Conservation (phyloP, 2,888 invertebrate genomes). For the Gasteruption jaculator region DNA sequence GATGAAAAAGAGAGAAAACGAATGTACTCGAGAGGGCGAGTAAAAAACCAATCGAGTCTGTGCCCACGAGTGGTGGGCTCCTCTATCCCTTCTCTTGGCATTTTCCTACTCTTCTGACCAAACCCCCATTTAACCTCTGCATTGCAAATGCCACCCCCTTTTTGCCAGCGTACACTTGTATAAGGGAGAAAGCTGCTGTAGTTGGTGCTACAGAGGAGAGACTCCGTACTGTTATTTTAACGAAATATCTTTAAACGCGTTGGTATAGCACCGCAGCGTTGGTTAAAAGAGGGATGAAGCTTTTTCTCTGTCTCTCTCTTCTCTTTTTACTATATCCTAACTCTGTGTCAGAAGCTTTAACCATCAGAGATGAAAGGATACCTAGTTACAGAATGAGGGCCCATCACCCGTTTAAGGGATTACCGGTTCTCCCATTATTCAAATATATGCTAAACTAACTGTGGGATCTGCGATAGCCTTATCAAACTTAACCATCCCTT, state of each 20-base stretch:
- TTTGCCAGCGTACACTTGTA: slow-evolving; percentile 33
- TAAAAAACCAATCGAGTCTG: slow-evolving; percentile 51
- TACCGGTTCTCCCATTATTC: slow-evolving; percentile 50
- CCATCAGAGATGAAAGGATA: slow-evolving; percentile 50
- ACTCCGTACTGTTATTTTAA: slow-evolving; percentile 52
- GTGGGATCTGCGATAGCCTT: slow-evolving; percentile 48
- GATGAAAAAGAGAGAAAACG: slow-evolving; percentile 13
- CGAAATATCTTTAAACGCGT: slow-evolving; percentile 52
- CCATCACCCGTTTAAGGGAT: slow-evolving; percentile 50
- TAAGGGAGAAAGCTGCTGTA: slow-evolving; percentile 20
- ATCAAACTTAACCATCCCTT: too few relatives aligned
- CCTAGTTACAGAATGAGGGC: slow-evolving; percentile 49
- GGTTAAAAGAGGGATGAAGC: too few relatives aligned
- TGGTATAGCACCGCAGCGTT: too few relatives aligned
- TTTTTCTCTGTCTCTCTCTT: too few relatives aligned
- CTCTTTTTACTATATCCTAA: too few relatives aligned
- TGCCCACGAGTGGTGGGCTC: slow-evolving; percentile 39
- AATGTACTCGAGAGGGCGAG: slow-evolving; percentile 26
- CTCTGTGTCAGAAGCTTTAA: too few relatives aligned
- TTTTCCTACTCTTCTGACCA: slow-evolving; percentile 21
- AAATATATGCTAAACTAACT: slow-evolving; percentile 51
- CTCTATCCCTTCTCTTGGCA: slow-evolving; percentile 18
- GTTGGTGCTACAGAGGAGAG: slow-evolving; percentile 11
- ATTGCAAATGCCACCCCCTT: slow-evolving; percentile 52
- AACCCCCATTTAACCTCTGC: slow-evolving; percentile 51